Base-by-base conservation (phyloP, 2,888 invertebrate genomes). In the Phragmatobia fuliginosa region DNA sequence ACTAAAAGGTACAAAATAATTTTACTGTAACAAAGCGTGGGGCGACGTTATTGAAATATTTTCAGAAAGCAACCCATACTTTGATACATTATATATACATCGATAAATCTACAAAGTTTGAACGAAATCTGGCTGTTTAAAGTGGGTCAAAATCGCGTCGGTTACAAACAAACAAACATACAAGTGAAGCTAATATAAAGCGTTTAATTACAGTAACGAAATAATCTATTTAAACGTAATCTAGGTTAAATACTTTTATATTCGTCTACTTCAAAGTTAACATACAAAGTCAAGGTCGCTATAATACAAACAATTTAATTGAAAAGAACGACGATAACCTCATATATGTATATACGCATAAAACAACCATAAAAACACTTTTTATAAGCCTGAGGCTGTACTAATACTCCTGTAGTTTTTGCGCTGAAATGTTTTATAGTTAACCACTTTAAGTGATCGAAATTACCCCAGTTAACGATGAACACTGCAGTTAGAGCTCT, bases 391-490 rank as follows among this genome's bases (percentile, higher is more conserved):
- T 7, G 2, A 56, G 56, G 14, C 56, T 56, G 28, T 56, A 28
- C 56, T 56, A 7, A 14, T 56, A 28, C 14, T 28, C 28, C 7
- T 7, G 28, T 28, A 28, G 16, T 7, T 81, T 83, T 79, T 84
- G 78, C 68, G 75, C 62, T 65, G 71, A 73, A 77, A 69, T 74
- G 66, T 75, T 81, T 75, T 62, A 74, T 74, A 62, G 41, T 62
- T 5, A 62, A 71, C 73, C 71, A 75, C 80, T 75, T 70, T 49
- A 74, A 72, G 77, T 70, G 18, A 66, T 74, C 75, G 33, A 80
- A 81, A 84, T 81, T 78, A 73, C 76, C 62, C 59, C n/a, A 68
- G 58, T 75, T 76, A 72, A 76, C 75, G 73, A 79, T 45, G 67
- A 60, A 28, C 69, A 68, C 72, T 74, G 70, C 77, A 79, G 77